Evolutionary conservation across 2,113 vertebrate genomes (phyloP).

Genomic region (Stomatorhinus ivindoensis): DNA sequence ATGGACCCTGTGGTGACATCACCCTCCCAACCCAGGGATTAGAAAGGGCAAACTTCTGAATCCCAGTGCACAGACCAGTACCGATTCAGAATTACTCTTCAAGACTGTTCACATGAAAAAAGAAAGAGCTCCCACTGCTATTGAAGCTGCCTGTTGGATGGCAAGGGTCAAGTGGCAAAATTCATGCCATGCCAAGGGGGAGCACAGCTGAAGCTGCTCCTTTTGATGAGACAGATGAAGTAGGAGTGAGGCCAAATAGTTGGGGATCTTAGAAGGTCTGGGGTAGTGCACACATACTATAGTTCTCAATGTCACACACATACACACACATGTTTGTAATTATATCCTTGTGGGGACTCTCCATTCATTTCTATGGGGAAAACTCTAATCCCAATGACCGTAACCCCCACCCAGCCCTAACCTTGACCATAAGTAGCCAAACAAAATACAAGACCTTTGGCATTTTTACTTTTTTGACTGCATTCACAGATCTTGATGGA

Average conservation of each 20-base stretch:
- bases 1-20: neutral
- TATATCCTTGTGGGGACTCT: too few species aligned
- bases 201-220: constrained; percentile 47
- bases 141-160: constrained; percentile 41
- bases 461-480: too few species aligned
- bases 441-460: too few species aligned
- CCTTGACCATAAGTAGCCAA: too few species aligned
- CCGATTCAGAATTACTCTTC: constrained; percentile 21
- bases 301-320: neutral
- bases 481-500: too few species aligned
- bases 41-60: neutral
- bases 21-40: neutral
- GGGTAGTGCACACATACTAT: neutral
- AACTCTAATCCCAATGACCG: too few species aligned
- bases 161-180: constrained; percentile 44
- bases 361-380: too few species aligned
- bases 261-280: constrained; percentile 29
- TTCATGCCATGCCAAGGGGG: constrained; percentile 41
- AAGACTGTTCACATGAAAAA: constrained; percentile 27
- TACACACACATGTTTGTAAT: neutral
- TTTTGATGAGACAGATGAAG: constrained; percentile 50
- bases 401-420: too few species aligned
- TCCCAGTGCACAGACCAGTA: neutral
- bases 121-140: constrained; percentile 28
- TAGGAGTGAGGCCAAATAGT: constrained; percentile 40